Conservation (phyloP, 2,797 vertebrate genomes). For the Gadopsis marmoratus region DNA sequence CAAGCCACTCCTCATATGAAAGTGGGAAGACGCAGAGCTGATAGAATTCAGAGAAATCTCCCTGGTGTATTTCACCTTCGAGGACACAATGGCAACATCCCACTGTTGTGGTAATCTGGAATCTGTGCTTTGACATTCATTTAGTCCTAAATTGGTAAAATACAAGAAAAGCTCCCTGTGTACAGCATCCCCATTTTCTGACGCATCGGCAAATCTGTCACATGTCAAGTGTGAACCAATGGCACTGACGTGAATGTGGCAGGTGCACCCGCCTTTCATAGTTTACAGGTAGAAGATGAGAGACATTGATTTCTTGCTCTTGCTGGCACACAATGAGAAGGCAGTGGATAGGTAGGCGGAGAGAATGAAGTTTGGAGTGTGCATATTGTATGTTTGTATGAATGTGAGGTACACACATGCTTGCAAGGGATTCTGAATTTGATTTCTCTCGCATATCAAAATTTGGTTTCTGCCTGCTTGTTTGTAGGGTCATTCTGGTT, state of each 20-base stretch:
- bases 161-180: conserved; percentile 6
- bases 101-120: conserved; percentile 27
- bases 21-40: conserved; percentile 26
- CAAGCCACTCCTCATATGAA: conserved; percentile 39
- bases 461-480: not conserved
- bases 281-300: conserved; percentile 18
- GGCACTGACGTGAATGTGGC: conserved; percentile 41
- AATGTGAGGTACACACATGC: not conserved
- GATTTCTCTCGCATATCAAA: not conserved
- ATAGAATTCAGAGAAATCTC: conserved; percentile 46
- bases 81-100: conserved; percentile 37
- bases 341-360: not conserved
- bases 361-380: not conserved
- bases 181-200: conserved; percentile 16
- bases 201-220: conserved; percentile 6
- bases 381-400: not conserved
- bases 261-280: conserved; percentile 27
- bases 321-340: conserved; percentile 28
- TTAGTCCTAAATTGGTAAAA: conserved; percentile 39
- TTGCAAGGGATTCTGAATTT: not conserved
- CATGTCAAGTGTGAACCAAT: conserved; percentile 50
- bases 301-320: conserved; percentile 38
- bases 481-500: not conserved
- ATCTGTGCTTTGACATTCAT: conserved; percentile 39
- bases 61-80: conserved; percentile 22